Conservation (phyloP, 2,113 vertebrate genomes). For the Zosterops borbonicus region DNA sequence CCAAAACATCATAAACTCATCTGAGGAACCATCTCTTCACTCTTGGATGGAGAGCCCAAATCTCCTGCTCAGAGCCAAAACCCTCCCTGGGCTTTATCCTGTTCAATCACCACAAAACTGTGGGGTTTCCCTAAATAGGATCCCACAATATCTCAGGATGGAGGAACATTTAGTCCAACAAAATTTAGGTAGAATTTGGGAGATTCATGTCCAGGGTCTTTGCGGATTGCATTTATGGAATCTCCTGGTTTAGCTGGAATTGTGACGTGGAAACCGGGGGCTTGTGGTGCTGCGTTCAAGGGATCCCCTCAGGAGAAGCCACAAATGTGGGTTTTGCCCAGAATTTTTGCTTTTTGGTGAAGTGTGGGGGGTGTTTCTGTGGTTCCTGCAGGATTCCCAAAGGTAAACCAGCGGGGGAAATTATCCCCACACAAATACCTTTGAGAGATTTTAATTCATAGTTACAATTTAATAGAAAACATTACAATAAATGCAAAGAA, state of each 20-base stretch:
- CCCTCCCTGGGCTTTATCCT: background rate
- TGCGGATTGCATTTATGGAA: accelerated
- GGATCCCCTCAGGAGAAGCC: background rate
- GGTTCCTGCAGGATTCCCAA: background rate
- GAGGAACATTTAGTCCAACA: accelerated
- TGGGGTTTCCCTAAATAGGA: no score
- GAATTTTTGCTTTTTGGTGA: background rate
- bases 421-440: background rate
- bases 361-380: accelerated
- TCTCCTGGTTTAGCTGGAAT: background rate
- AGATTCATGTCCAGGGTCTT: accelerated
- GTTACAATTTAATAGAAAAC: background rate
- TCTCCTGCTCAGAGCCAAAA: accelerated
- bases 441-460: background rate
- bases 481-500: background rate
- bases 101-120: accelerated
- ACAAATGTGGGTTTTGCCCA: accelerated
- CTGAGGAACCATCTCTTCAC: background rate
- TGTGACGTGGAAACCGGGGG: accelerated
- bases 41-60: accelerated
- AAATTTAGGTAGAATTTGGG: background rate
- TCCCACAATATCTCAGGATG: accelerated
- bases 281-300: background rate
- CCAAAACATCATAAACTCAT: background rate
- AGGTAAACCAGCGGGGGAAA: background rate